Conservation (phyloP, 1,140 invertebrate genomes). For the Scaptomyza pallida region DNA sequence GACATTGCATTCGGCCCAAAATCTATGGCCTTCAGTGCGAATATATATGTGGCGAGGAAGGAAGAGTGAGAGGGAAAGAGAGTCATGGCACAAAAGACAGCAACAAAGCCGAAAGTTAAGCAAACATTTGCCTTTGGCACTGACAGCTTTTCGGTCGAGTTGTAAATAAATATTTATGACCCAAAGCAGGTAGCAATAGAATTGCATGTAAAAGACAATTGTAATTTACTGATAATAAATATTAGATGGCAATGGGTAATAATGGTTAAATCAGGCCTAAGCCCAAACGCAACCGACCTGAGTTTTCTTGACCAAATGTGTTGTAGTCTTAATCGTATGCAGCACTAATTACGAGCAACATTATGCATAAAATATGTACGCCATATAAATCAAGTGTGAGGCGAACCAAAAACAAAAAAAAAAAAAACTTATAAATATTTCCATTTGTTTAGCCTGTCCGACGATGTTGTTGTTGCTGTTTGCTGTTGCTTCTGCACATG, state of each 20-base stretch:
- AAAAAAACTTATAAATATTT: slow-evolving; percentile 60
- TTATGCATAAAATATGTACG: slow-evolving; percentile 75
- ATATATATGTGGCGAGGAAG: slow-evolving; percentile 15
- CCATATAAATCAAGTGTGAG: slow-evolving; percentile 71
- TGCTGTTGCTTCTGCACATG: slow-evolving; percentile 41
- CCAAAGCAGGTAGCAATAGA: slow-evolving; percentile 40
- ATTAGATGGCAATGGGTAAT: slow-evolving; percentile 59
- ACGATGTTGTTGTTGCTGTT: background rate
- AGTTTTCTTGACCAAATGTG: background rate
- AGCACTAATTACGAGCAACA: slow-evolving; percentile 72
- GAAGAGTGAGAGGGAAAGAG: too few species aligned
- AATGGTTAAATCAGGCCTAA: slow-evolving; percentile 37
- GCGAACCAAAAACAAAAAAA: slow-evolving; percentile 56
- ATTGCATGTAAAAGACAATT: slow-evolving; percentile 78
- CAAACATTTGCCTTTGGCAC: slow-evolving; percentile 55
- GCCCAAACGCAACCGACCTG: slow-evolving; percentile 1
- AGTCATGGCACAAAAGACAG: slow-evolving; percentile 7
- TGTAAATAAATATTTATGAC: slow-evolving; percentile 80
- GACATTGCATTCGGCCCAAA: background rate
- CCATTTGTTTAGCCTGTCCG: slow-evolving; percentile 23
- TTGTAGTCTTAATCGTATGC: slow-evolving; percentile 31
- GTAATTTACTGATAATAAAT: slow-evolving; percentile 82
- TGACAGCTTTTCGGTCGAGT: slow-evolving; percentile 68
- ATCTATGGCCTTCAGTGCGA: slow-evolving; percentile 30
- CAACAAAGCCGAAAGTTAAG: slow-evolving; percentile 55